Percentiles rank a stretch among this genome's conserved stretches.
These are phyloP conservation scores for Acrobasis consociella DNA, from an alignment of 2,888 invertebrate genomes.

Conservation along the genomic window DNA sequence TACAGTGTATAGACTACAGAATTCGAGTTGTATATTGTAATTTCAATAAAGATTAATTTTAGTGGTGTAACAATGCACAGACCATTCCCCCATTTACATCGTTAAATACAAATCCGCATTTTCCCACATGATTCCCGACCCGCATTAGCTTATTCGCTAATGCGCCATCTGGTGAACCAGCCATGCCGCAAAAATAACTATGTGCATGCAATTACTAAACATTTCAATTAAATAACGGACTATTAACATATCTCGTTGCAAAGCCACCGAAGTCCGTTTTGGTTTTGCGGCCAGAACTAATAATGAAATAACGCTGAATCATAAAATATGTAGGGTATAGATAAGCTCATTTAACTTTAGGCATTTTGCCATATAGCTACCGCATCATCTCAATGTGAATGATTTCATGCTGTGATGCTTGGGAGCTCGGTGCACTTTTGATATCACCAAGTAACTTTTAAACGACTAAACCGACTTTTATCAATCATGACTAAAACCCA, in stretches of 20 bases:
- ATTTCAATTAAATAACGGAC: conserved; percentile 7
- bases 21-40: too few species aligned
- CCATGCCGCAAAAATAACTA: conserved; percentile 10
- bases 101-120: background rate
- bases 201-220: conserved; percentile 10
- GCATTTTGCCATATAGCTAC: too few species aligned
- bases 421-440: too few species aligned
- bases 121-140: background rate
- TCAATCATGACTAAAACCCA: too few species aligned
- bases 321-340: background rate
- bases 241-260: conserved; percentile 8
- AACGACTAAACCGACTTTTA: too few species aligned
- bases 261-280: background rate
- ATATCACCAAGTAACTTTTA: too few species aligned
- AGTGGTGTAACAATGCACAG: too few species aligned
- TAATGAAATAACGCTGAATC: conserved; percentile 6
- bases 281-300: conserved; percentile 4
- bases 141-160: conserved; percentile 8
- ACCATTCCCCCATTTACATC: background rate
- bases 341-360: background rate
- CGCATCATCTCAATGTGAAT: too few species aligned
- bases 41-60: too few species aligned
- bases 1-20: too few species aligned
- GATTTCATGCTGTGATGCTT: too few species aligned
- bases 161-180: conserved; percentile 12